phyloP scores from a whole-genome alignment of 2,888 invertebrate species.

The Brachylomia viminalis region DNA sequence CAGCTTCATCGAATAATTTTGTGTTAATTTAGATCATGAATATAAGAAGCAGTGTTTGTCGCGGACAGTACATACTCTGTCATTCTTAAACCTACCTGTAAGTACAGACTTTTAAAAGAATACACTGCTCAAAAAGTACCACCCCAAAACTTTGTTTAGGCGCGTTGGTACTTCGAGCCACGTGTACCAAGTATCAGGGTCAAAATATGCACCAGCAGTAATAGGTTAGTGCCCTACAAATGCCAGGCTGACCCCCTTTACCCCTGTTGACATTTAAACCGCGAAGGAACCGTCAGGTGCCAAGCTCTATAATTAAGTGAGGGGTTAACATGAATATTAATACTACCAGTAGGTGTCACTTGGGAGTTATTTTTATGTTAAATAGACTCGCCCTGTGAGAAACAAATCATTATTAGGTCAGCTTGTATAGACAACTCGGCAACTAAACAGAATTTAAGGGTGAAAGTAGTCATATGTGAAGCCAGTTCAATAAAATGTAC shows the following conservation, averaged over 20 bases:
- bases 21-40: background rate
- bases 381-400: background rate
- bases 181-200: conserved; percentile 46
- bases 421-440: background rate
- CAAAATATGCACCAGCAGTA: conserved; percentile 54
- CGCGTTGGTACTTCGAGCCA: conserved; percentile 20
- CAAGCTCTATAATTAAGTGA: conserved; percentile 58
- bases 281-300: conserved; percentile 48
- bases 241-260: conserved; percentile 66
- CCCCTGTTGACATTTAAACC: conserved; percentile 63
- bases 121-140: background rate
- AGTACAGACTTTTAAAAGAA: background rate
- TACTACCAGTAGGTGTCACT: conserved; percentile 17
- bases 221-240: conserved; percentile 67
- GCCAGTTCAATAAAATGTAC: background rate
- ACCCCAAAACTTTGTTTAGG: conserved; percentile 23
- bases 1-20: background rate
- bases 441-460: background rate
- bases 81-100: background rate
- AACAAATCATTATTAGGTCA: conserved; percentile 34
- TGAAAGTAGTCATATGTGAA: background rate
- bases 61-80: background rate
- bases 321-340: conserved; percentile 50
- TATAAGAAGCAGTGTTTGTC: background rate
- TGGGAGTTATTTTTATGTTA: conserved; percentile 42